A percentile compares a stretch with the other conserved stretches of the same genome.
phyloP scores from a whole-genome alignment of 2,113 vertebrate genomes.

The Pycnonotus jocosus region DNA sequence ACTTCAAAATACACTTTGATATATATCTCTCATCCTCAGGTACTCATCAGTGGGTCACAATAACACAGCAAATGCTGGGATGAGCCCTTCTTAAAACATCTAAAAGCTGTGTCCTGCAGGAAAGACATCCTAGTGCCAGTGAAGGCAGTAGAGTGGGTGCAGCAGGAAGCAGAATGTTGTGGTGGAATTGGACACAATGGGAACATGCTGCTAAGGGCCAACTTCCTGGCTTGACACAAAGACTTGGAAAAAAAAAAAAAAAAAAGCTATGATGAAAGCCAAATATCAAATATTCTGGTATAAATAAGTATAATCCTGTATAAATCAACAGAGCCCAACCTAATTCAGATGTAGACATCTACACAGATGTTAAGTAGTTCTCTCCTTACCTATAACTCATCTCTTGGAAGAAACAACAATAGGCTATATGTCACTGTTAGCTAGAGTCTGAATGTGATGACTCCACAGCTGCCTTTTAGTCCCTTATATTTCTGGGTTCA shows the following conservation, averaged over 20 bases:
- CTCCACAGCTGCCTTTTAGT: not conserved
- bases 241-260: not conserved
- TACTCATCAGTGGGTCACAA: not conserved
- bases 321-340: not conserved
- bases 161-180: not conserved
- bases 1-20: not conserved
- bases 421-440: not conserved
- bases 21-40: not conserved
- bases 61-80: not conserved
- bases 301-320: not conserved
- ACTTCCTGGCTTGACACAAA: constrained; percentile 10
- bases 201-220: not conserved
- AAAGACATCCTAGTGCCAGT: not conserved
- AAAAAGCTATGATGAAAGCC: not conserved
- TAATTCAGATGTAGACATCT: not conserved
- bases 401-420: not conserved
- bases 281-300: not conserved
- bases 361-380: not conserved
- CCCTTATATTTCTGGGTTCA: not conserved
- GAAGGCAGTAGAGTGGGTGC: not conserved
- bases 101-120: not conserved
- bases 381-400: not conserved
- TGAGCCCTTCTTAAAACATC: not conserved
- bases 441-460: not conserved
- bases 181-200: constrained; percentile 15